These are phyloP conservation scores for Ctenicera cuprea DNA, from an alignment of 2,888 invertebrate species.

Conservation along the genomic window DNA sequence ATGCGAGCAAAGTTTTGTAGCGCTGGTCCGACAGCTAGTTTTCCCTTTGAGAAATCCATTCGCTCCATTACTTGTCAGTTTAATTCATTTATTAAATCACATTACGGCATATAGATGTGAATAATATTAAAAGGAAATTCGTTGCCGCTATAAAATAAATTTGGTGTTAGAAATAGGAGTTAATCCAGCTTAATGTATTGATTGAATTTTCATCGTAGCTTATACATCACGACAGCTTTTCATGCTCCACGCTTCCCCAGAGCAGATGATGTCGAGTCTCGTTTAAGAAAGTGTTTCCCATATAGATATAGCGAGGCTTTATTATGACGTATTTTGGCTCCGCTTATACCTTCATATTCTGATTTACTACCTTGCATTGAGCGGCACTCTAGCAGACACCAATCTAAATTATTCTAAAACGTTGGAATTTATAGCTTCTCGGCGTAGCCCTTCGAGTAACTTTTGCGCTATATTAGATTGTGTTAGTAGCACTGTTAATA, in stretches of 20 bases:
- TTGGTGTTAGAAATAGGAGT: background rate
- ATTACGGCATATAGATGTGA: too few species aligned
- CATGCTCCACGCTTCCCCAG: background rate
- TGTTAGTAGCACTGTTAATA: background rate
- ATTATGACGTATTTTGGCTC: slow-evolving; percentile 28
- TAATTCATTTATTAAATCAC: too few species aligned
- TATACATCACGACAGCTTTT: background rate
- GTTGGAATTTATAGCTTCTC: slow-evolving; percentile 28
- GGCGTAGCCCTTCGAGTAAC: background rate
- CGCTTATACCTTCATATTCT: slow-evolving; percentile 25
- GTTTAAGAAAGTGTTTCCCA: slow-evolving; percentile 27
- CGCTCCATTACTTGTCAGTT: background rate
- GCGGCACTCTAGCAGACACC: slow-evolving; percentile 22
- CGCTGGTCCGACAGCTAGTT: too few species aligned
- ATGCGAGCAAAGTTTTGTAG: too few species aligned
- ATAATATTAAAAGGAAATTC: too few species aligned
- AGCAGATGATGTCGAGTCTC: slow-evolving; percentile 20
- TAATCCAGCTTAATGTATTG: background rate
- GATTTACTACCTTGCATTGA: slow-evolving; percentile 26
- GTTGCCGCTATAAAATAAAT: too few species aligned
- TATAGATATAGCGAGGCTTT: slow-evolving; percentile 23
- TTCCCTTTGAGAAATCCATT: background rate
- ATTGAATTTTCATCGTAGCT: background rate
- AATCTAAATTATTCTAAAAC: slow-evolving; percentile 32
- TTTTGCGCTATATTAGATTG: background rate